These are phyloP conservation scores for Calyptommatus sinebrachiatus DNA, from an alignment of 2,113 vertebrate species.

Conservation along the genomic window DNA sequence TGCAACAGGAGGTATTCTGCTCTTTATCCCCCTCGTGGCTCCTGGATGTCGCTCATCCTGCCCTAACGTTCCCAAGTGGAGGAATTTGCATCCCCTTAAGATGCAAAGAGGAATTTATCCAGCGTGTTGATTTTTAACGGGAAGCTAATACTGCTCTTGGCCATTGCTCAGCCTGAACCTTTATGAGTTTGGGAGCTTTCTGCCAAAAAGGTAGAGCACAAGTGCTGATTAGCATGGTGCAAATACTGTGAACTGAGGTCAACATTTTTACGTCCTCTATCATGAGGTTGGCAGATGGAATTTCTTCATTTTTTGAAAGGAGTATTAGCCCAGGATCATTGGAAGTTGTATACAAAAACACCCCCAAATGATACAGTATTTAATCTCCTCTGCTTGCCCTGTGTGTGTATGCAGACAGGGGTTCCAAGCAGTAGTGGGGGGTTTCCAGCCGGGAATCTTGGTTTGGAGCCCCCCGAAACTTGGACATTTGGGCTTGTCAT, in stretches of 20 bases:
- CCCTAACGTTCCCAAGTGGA: not conserved
- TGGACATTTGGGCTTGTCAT: no score
- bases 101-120: conserved; percentile 29
- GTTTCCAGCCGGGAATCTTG: no score
- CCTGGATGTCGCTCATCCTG: conserved; percentile 1
- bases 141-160: conserved; percentile 59
- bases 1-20: not conserved
- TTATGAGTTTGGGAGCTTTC: conserved; percentile 48
- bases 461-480: no score
- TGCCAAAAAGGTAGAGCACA: conserved; percentile 14
- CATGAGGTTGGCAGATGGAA: not conserved
- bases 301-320: not conserved
- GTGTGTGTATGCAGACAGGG: no score
- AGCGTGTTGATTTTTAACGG: conserved; percentile 34
- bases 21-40: not conserved
- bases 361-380: not conserved
- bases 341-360: not conserved
- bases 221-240: conserved; percentile 4
- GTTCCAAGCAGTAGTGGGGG: no score
- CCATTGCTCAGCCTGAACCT: conserved; percentile 44
- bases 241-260: not conserved
- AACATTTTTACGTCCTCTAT: not conserved
- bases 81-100: conserved; percentile 7
- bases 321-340: not conserved
- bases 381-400: not conserved